Conservation (phyloP, 37 sponge, comb jelly and placozoan genomes). For the Cliona cf. orientalis region DNA sequence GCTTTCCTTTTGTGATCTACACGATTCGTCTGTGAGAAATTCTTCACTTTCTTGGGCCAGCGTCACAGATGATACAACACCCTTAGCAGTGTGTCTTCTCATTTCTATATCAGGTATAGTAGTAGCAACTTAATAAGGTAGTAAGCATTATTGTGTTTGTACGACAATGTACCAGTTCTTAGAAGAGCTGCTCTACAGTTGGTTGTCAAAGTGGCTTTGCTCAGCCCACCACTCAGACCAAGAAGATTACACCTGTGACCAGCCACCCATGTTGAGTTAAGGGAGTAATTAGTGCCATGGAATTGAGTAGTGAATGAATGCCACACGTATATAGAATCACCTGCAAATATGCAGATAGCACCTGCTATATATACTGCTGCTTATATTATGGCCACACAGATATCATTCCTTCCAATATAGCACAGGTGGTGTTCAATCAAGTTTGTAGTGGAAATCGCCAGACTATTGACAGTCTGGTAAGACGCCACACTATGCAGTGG, state of each 20-base stretch:
- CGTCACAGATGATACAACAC: conserved; percentile 39
- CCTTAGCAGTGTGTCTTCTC: conserved; percentile 49
- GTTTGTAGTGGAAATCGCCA: too few species aligned
- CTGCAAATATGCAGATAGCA: too few species aligned
- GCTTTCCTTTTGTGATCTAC: too few species aligned
- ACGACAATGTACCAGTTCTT: conserved; percentile 40
- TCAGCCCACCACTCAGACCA: conserved; percentile 45
- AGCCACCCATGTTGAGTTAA: background rate
- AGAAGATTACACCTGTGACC: conserved; percentile 49
- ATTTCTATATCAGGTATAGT: conserved; percentile 30
- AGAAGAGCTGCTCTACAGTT: conserved; percentile 36
- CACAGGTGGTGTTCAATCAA: too few species aligned
- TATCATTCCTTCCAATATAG: too few species aligned
- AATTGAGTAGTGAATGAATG: background rate
- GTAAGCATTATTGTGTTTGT: background rate
- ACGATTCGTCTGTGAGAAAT: too few species aligned
- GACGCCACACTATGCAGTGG: too few species aligned
- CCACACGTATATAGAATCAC: background rate
- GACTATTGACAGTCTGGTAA: background rate
- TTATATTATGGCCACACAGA: too few species aligned
- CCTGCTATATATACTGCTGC: background rate
- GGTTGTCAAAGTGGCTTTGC: conserved; percentile 44
- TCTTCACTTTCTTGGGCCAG: too few species aligned
- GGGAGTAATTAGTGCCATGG: background rate
- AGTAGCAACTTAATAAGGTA: background rate